Evolutionary conservation across 2,797 vertebrate genomes (phyloP), one percentile per base, ranked within the genome.

Genomic region (Linurgus olivaceus): DNA sequence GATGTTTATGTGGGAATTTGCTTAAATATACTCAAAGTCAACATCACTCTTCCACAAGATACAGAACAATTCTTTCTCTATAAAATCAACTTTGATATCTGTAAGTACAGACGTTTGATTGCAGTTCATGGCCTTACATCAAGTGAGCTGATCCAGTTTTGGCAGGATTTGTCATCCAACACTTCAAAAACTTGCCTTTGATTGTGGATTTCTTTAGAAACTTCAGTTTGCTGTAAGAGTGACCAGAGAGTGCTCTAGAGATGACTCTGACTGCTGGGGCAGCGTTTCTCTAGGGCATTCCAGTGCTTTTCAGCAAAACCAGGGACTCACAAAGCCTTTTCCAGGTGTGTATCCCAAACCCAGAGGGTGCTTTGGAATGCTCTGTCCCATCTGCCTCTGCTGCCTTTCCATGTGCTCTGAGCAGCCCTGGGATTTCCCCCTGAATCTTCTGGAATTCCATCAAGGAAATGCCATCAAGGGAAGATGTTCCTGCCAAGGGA

Each of bases 1-100:
- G 98, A 98, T 44, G 97, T 97, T 54, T 98, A 97, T 4, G 97
- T 97, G 25, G 97, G 98, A 7, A 97, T 98, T 80, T 98, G 97
- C 57, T 90, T 98, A 62, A 95, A 89, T 75, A 58, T 97, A 24
- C 95, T 98, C 31, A 93, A 96, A 33, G 97, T 97, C 68, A 78
- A 93, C 17, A 25, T 98, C 86, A 95, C 83, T 4, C 7, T 97
- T 58, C 97, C 96, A 13, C 78, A 95, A 54, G 97, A 96, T 24
- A 57, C 73, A 16, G 88, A 97, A 13, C 96, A 92, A 6, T 98
- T 98, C 90, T 97, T 97, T 75, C 70, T 98, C 19, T 88, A 94
- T 8, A 96, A 86, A 73, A 97, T 97, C 20, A 40, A 75, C 37
- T 97, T 98, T 74, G 96, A 97, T 77, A 28, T 83, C 54, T 98